Percentiles rank a stretch among this genome's conserved stretches.
Evolutionary conservation across 35 echinoderm and acorn worm genomes (phyloP).

Genomic region (Ophiothrix spiculata): DNA sequence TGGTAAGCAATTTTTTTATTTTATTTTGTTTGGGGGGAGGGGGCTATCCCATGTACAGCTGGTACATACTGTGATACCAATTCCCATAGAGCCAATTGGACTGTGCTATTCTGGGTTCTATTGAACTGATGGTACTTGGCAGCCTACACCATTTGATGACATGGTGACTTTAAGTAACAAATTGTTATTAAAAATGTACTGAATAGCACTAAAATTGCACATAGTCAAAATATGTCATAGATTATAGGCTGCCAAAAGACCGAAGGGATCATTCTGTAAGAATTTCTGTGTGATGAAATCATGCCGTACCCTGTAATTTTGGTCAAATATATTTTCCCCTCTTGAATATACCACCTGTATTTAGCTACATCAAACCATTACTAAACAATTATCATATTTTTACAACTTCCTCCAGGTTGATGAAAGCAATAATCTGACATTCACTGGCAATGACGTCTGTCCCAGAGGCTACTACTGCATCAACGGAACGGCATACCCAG

Average conservation of each 20-base stretch:
- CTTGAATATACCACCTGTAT: no score
- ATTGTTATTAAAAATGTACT: no score
- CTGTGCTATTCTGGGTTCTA: slow-evolving; percentile 96
- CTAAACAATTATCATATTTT: no score
- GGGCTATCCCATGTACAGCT: background rate
- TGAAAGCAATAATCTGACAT: slow-evolving; percentile 51
- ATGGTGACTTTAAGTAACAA: no score
- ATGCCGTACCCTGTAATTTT: no score
- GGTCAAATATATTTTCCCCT: no score
- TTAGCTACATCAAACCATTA: no score
- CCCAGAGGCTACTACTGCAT: slow-evolving; percentile 88
- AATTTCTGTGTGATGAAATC: no score
- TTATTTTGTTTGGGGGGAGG: background rate
- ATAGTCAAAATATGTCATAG: no score
- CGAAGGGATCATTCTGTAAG: no score
- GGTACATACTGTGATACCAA: slow-evolving; percentile 13
- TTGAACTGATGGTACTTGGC: slow-evolving; percentile 74
- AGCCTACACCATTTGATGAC: slow-evolving; percentile 85
- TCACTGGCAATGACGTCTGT: slow-evolving; percentile 95
- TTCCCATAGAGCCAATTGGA: slow-evolving; percentile 55
- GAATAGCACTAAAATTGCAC: no score
- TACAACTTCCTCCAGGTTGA: slow-evolving; percentile 45
- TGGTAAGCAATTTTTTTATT: slow-evolving; percentile 55
- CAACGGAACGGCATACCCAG: slow-evolving; percentile 95
- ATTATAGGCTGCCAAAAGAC: no score